These are phyloP conservation scores for Bombus difficillimus DNA, from an alignment of 1,140 invertebrate species.

Conservation along the genomic window DNA sequence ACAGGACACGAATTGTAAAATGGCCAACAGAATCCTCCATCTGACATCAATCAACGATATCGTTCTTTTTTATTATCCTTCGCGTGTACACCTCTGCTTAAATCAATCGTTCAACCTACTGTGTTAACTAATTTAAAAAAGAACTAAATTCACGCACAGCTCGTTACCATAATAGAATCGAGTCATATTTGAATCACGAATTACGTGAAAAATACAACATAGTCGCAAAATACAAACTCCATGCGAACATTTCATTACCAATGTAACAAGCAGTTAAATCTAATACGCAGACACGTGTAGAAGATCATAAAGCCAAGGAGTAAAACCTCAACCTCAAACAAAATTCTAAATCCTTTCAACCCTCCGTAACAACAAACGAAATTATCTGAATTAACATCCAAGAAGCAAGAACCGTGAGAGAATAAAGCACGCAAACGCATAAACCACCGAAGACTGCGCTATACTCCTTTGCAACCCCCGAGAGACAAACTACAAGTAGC, in stretches of 20 bases:
- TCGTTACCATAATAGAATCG: neutral
- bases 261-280: neutral
- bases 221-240: no score
- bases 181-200: neutral
- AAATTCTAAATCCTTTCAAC: neutral
- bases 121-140: no score
- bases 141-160: no score
- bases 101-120: neutral
- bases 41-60: no score
- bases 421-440: neutral
- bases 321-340: neutral
- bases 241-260: neutral
- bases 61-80: neutral
- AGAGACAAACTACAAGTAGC: neutral
- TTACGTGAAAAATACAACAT: neutral
- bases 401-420: neutral
- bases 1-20: neutral
- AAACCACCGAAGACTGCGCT: neutral
- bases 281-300: neutral
- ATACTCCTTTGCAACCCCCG: no score
- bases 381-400: neutral
- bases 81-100: no score
- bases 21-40: neutral
- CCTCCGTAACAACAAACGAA: neutral
- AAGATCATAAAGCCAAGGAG: neutral